Evolutionary conservation across 2,113 vertebrate genomes (phyloP).

Genomic region (Circaetus gallicus): DNA sequence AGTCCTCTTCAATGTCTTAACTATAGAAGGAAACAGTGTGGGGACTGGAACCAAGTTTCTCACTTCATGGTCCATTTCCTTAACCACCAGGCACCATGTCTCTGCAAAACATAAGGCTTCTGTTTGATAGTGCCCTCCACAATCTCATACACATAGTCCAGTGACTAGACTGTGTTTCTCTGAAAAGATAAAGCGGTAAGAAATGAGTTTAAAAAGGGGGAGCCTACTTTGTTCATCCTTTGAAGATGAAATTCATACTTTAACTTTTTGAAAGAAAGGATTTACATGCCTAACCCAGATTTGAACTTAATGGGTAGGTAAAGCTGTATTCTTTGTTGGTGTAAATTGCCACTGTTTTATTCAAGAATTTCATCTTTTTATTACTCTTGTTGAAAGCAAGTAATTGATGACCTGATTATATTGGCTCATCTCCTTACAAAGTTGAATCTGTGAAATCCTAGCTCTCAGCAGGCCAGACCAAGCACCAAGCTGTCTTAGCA

Average conservation of each 20-base stretch:
- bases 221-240: not conserved
- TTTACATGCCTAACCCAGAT: fast-evolving
- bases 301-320: not conserved
- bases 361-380: not conserved
- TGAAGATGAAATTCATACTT: not conserved
- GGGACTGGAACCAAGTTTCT: not conserved
- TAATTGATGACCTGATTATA: not conserved
- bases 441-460: not conserved
- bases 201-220: not conserved
- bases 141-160: not conserved
- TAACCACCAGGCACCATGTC: not conserved
- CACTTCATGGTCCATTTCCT: not conserved
- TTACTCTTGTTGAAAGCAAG: not conserved
- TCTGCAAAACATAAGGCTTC: not conserved
- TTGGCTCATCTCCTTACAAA: not conserved
- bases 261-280: not conserved
- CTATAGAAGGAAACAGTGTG: not conserved
- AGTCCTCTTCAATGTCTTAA: not conserved
- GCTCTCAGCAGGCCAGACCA: not conserved
- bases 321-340: not conserved
- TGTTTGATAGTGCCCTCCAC: fast-evolving
- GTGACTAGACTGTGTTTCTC: not conserved
- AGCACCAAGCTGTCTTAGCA: not conserved
- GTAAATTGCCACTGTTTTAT: not conserved
- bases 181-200: not conserved